Conservation (phyloP, 2,888 invertebrate species). For the Drosophila dives region DNA sequence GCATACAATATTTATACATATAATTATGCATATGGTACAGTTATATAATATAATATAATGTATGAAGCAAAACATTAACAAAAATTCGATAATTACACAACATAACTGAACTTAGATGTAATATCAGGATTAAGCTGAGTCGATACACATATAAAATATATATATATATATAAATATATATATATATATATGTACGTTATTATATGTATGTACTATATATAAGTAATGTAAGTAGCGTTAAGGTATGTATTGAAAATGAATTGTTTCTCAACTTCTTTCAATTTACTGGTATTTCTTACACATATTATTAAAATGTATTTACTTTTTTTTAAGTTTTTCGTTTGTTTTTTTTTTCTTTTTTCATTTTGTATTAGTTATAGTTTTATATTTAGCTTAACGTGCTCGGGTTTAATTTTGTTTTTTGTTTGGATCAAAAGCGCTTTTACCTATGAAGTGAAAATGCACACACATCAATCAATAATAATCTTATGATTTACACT, state of each 20-base stretch:
- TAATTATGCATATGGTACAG: conserved; percentile 45
- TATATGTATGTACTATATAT: conserved; percentile 42
- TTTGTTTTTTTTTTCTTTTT: conserved; percentile 13
- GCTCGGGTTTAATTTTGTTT: conserved; percentile 33
- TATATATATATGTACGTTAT: conserved; percentile 35
- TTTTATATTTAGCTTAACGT: conserved; percentile 56
- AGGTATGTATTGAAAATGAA: conserved; percentile 68
- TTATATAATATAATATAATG: conserved; percentile 46
- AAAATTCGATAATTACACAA: conserved; percentile 81
- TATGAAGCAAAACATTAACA: conserved; percentile 81
- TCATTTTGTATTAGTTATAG: conserved; percentile 5
- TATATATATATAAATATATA: conserved; percentile 21
- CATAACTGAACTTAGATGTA: conserved; percentile 79
- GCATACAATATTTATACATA: conserved; percentile 27
- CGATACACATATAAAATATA: conserved; percentile 57
- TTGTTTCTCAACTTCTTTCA: conserved; percentile 49
- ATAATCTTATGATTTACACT: conserved; percentile 48
- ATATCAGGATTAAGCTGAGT: conserved; percentile 77
- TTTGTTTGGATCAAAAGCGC: conserved; percentile 67
- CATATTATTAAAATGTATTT: conserved; percentile 46
- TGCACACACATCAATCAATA: conserved; percentile 68
- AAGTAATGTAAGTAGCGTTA: conserved; percentile 72
- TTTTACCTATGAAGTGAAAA: conserved; percentile 67
- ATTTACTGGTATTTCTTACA: conserved; percentile 37
- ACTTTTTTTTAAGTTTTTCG: conserved; percentile 14